Evolutionary conservation across 1,140 invertebrate genomes (phyloP).

Genomic region (Augochlora pura): DNA sequence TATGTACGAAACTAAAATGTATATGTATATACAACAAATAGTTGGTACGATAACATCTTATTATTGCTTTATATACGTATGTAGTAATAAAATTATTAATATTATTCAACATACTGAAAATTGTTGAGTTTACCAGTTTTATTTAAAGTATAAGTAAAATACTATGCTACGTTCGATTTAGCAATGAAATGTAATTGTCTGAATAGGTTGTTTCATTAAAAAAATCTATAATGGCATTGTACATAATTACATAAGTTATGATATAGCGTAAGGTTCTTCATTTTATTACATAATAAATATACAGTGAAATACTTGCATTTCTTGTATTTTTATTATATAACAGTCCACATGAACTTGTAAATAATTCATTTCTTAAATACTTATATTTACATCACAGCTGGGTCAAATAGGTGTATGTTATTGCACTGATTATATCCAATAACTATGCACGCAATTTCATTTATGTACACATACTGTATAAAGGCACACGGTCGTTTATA

Average conservation of each 20-base stretch:
- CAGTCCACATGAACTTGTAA: constrained; percentile 37
- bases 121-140: constrained; percentile 14
- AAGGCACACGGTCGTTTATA: background rate
- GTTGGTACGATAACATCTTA: background rate
- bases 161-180: constrained; percentile 1
- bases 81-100: constrained; percentile 17
- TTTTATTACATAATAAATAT: constrained; percentile 30
- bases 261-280: constrained; percentile 20
- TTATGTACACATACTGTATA: constrained; percentile 1
- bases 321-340: constrained; percentile 46
- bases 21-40: constrained; percentile 48
- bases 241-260: constrained; percentile 54
- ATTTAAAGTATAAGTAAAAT: constrained; percentile 28
- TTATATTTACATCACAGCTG: constrained; percentile 42
- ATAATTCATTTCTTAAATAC: constrained; percentile 9
- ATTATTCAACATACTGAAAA: background rate
- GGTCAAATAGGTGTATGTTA: background rate
- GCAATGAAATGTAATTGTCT: constrained; percentile 20
- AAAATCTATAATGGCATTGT: constrained; percentile 45
- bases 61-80: constrained; percentile 3
- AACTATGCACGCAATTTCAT: background rate
- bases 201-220: constrained; percentile 4
- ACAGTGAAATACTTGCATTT: constrained; percentile 32
- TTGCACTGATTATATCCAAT: constrained; percentile 6
- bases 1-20: constrained; percentile 53